Evolutionary conservation across 2,888 invertebrate genomes (phyloP), one percentile per base, ranked within the genome.

Genomic region (Oithona nana): DNA sequence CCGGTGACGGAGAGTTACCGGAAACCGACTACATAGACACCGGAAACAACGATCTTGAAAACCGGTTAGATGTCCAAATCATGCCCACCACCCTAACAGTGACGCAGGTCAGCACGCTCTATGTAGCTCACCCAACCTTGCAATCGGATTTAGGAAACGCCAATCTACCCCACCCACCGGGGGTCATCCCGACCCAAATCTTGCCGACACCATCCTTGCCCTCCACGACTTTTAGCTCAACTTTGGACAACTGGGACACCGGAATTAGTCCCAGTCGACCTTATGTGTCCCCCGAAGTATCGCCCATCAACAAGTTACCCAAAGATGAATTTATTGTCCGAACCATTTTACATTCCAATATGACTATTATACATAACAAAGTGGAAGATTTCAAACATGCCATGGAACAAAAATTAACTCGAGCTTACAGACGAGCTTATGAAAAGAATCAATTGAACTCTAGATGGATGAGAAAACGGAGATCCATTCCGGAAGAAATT

Each of bases 391-490:
- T 57, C 57, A 29, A 31, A 11, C n/a, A 28, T 24, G 30, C n/a
- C 26, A 57, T 57, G 57, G 57, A 57, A 31, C 20, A 39, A 29
- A 57, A 57, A 31, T 26, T 57, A n/a, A 39, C 30, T 11, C n/a
- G 57, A 20, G 57, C 57, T 39, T 57, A 39, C 31, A 20, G 57
- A 57, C 20, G 22, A 1, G 57, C 57, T 6, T 57, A 57, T 20
- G 57, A 30, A 31, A 30, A 26, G 11, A 57, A 57, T 3, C 13
- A 16, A 22, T 16, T 13, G 3, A 52, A 24, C 13, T 20, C 26
- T 13, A 52, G 26, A 6, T 39, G 8, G n/a, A n/a, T n/a, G n/a
- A n/a, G n/a, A n/a, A n/a, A n/a, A n/a, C n/a, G n/a, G n/a, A n/a
- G n/a, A n/a, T n/a, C n/a, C n/a, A n/a, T n/a, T n/a, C n/a, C n/a